Evolutionary conservation across 2,888 invertebrate species (phyloP).

Genomic region (Dolichomitus sp.): DNA sequence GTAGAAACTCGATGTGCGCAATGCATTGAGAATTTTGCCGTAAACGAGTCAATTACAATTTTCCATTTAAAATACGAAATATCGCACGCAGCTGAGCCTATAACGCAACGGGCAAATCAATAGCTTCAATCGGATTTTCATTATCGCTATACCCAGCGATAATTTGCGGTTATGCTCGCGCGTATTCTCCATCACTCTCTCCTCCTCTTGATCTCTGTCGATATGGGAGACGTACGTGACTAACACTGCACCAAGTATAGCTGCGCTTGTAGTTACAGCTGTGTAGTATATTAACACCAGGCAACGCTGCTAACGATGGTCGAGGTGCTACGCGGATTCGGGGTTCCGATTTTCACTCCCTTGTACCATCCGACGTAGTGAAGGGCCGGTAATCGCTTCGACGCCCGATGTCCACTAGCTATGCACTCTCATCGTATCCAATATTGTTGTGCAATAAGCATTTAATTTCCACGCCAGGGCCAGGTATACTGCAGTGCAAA

Average conservation of each 20-base stretch:
- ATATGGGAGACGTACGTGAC: not conserved
- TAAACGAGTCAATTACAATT: constrained; percentile 79
- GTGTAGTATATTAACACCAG: constrained; percentile 15
- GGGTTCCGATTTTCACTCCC: constrained; percentile 36
- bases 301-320: constrained; percentile 13
- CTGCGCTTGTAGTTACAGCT: not conserved
- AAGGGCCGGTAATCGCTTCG: constrained; percentile 10
- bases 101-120: constrained; percentile 61
- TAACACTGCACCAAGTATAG: not conserved
- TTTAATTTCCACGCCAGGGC: constrained; percentile 17
- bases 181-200: constrained; percentile 56
- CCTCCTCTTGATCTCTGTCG: constrained; percentile 28
- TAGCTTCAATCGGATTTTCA: constrained; percentile 82
- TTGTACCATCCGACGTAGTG: not conserved
- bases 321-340: constrained; percentile 19
- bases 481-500: not conserved
- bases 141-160: constrained; percentile 80
- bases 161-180: constrained; percentile 80
- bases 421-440: constrained; percentile 4
- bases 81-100: constrained; percentile 12
- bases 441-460: constrained; percentile 20
- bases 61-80: constrained; percentile 80
- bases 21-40: constrained; percentile 39
- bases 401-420: not conserved
- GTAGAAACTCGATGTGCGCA: not conserved